Conservation (phyloP, 1,140 invertebrate genomes). For the Tenebrio molitor region DNA sequence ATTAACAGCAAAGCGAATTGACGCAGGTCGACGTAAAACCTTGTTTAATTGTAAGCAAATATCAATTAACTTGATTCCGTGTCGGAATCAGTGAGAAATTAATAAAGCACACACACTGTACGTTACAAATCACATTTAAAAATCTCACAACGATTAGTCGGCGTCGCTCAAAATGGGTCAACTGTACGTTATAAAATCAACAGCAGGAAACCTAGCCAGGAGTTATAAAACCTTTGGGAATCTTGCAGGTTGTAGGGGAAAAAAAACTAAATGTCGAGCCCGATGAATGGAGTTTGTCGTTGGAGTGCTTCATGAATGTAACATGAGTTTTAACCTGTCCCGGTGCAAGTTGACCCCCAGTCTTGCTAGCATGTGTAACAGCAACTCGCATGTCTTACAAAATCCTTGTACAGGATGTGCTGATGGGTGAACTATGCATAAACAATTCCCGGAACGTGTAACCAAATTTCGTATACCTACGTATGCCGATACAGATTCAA, state of each 20-base stretch:
- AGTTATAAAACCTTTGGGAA: constrained; percentile 36
- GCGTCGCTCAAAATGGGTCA: background rate
- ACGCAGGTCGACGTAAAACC: background rate
- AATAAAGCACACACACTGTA: too few relatives aligned
- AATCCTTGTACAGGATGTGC: constrained; percentile 15
- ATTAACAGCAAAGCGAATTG: background rate
- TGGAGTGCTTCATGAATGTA: constrained; percentile 48
- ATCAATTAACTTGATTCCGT: constrained; percentile 2
- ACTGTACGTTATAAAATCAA: constrained; percentile 15
- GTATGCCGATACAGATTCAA: background rate
- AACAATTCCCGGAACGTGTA: constrained; percentile 8
- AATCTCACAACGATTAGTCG: background rate
- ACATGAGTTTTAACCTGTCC: constrained; percentile 45
- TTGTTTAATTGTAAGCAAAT: constrained; percentile 15
- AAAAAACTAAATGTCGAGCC: constrained; percentile 39
- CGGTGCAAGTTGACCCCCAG: constrained; percentile 38
- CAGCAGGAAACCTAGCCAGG: background rate
- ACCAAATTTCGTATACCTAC: constrained; percentile 4
- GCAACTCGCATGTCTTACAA: constrained; percentile 6
- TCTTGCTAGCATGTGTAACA: constrained; percentile 28
- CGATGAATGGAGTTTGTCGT: constrained; percentile 44
- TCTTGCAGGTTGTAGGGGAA: constrained; percentile 18
- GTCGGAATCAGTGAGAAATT: background rate
- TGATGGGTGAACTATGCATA: constrained; percentile 20
- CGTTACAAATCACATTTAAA: too few relatives aligned